Conservation (phyloP, 2,888 invertebrate genomes). For the Caenorhabditis sp. region DNA sequence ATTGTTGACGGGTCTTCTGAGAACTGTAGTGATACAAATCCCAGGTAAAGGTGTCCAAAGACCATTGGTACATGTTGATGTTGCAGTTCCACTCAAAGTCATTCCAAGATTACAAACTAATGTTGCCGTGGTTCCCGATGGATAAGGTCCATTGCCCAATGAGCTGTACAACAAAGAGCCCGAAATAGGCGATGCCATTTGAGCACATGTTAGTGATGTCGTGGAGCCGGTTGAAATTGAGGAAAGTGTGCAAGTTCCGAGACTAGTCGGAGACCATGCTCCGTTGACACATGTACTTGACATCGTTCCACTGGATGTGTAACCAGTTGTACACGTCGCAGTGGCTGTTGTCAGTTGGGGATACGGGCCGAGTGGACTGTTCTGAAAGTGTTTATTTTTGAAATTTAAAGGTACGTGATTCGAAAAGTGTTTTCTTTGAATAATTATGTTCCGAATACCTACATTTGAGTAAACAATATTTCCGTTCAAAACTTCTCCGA, state of each 20-base stretch:
- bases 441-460: no score
- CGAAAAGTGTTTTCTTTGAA: no score
- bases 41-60: slow-evolving; percentile 48
- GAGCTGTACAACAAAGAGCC: slow-evolving; percentile 31
- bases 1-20: slow-evolving; percentile 13
- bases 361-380: slow-evolving; percentile 44
- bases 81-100: slow-evolving; percentile 39
- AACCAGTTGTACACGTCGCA: slow-evolving; percentile 38
- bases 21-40: slow-evolving; percentile 14
- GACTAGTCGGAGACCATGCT: slow-evolving; percentile 36
- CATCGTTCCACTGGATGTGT: slow-evolving; percentile 24
- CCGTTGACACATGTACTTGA: slow-evolving; percentile 30
- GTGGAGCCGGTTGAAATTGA: neutral
- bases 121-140: slow-evolving; percentile 52
- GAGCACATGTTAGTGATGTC: slow-evolving; percentile 12
- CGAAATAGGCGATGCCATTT: slow-evolving; percentile 14
- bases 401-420: neutral
- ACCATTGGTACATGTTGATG: slow-evolving; percentile 46
- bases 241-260: slow-evolving; percentile 34
- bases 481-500: slow-evolving; percentile 22
- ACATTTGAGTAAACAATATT: slow-evolving; percentile 36
- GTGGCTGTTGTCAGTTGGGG: slow-evolving; percentile 36
- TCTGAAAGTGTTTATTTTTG: slow-evolving; percentile 19
- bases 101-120: slow-evolving; percentile 52
- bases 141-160: slow-evolving; percentile 29